Evolutionary conservation across 1,140 invertebrate genomes (phyloP), one percentile per base, ranked within the genome.

Genomic region (Homarus americanus): DNA sequence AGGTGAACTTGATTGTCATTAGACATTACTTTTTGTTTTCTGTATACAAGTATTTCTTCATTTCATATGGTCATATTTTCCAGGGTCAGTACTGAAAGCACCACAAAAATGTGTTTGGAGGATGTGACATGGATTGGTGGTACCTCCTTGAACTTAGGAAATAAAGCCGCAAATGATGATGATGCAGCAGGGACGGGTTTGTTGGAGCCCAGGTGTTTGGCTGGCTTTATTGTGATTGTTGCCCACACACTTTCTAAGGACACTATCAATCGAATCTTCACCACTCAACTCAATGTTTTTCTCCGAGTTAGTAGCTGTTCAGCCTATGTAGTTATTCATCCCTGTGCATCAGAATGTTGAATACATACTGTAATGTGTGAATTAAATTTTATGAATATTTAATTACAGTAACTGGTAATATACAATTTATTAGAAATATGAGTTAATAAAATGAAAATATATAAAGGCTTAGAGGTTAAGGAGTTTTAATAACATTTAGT

Each of bases 241-340:
- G 97, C 98, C n/a, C 98, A 97, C 94, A 96, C 97, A 73, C 98
- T 98, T 94, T 96, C 96, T 24, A 96, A 97, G 92, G 97, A 98
- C 17, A 97, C 96, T 72, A 96, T 98, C 95, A 95, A 95, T 0
- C 97, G 97, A 93, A 98, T 99, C 90, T 98, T 98, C 94, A 96
- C 96, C 0, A 97, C 96, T 82, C 94, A 98, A 10, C 95, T 98
- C 96, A 73, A 95, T 96, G 36, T 97, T 97, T 53, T 90, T 69
- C 87, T 90, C 80, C 72, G 87, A 72, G 87, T 90, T 17, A 15
- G 87, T 79, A 69, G 12, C 2, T n/a, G n/a, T n/a, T n/a, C n/a
- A n/a, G n/a, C n/a, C n/a, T n/a, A n/a, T n/a, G n/a, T n/a, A n/a
- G n/a, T n/a, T n/a, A n/a, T n/a, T n/a, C n/a, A n/a, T n/a, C n/a